Conservation (phyloP, 2,797 vertebrate genomes). For the Leptoclinus maculatus region DNA sequence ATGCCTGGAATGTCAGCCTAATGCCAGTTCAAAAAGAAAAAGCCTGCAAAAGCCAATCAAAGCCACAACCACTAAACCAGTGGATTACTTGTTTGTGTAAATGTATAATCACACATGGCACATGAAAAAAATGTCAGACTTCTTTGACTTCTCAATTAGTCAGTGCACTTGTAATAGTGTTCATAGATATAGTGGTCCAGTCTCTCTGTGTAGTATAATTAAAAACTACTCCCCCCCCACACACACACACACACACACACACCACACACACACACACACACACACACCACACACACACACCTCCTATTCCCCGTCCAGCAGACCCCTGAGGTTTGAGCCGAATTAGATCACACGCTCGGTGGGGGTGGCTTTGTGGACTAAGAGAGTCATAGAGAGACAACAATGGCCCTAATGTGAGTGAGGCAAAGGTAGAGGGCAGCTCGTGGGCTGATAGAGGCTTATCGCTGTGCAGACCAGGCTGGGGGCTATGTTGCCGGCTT, state of each 20-base stretch:
- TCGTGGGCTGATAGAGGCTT: constrained; percentile 73
- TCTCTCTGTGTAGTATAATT: constrained; percentile 23
- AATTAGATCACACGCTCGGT: constrained; percentile 82
- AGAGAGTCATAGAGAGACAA: constrained; percentile 72
- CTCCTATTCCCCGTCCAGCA: constrained; percentile 48
- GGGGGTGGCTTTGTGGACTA: constrained; percentile 79
- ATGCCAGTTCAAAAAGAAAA: constrained; percentile 73
- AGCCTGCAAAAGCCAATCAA: constrained; percentile 52
- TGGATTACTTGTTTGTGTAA: constrained; percentile 54
- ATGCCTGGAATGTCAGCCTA: constrained; percentile 81
- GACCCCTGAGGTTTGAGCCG: constrained; percentile 74
- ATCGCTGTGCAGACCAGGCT: constrained; percentile 78
- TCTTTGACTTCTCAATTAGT: constrained; percentile 25
- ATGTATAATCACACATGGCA: constrained; percentile 31
- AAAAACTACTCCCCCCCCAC: constrained; percentile 41
- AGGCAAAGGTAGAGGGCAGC: constrained; percentile 65
- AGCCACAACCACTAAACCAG: constrained; percentile 61
- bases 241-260: neutral
- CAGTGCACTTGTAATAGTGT: constrained; percentile 3
- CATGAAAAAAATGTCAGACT: constrained; percentile 10
- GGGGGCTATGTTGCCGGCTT: constrained; percentile 70
- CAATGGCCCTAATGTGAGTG: constrained; percentile 79
- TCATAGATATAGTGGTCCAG: constrained; percentile 8
- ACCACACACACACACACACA: constrained; percentile 15
- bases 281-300: constrained; percentile 28